Evolutionary conservation across 1,140 invertebrate genomes (phyloP).

Genomic region (Rhysida immarginata): DNA sequence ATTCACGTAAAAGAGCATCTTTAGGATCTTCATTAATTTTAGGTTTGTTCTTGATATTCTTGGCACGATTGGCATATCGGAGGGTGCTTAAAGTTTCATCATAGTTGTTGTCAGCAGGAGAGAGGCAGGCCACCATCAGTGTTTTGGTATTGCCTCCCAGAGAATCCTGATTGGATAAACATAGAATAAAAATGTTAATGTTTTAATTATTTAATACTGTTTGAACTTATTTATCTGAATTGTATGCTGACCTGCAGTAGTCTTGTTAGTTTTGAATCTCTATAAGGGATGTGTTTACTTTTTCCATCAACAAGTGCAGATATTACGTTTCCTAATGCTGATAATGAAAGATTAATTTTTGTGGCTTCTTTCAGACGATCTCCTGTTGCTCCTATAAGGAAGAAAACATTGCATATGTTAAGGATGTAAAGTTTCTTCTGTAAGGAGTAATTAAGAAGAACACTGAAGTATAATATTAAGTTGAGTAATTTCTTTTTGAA

Average conservation of each 20-base stretch:
- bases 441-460: no score
- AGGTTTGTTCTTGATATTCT: constrained; percentile 86
- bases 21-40: constrained; percentile 89
- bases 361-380: constrained; percentile 83
- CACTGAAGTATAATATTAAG: no score
- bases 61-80: constrained; percentile 74
- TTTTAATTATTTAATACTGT: not conserved
- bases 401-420: no score
- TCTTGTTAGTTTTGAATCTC: constrained; percentile 84
- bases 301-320: constrained; percentile 80
- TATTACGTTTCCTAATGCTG: constrained; percentile 86
- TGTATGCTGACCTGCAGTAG: constrained; percentile 50
- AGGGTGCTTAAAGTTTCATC: constrained; percentile 82
- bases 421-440: no score
- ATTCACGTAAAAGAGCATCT: constrained; percentile 70
- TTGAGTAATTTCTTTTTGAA: no score
- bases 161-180: no score
- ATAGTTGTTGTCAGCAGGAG: constrained; percentile 73
- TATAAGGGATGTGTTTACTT: constrained; percentile 78
- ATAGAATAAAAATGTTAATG: constrained; percentile 6
- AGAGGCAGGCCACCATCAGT: constrained; percentile 83
- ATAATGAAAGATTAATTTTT: constrained; percentile 88
- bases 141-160: constrained; percentile 88
- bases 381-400: constrained; percentile 61
- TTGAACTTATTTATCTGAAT: not conserved